Base-by-base conservation (phyloP, 2,113 vertebrate species). In the Corvus moneduloides region DNA sequence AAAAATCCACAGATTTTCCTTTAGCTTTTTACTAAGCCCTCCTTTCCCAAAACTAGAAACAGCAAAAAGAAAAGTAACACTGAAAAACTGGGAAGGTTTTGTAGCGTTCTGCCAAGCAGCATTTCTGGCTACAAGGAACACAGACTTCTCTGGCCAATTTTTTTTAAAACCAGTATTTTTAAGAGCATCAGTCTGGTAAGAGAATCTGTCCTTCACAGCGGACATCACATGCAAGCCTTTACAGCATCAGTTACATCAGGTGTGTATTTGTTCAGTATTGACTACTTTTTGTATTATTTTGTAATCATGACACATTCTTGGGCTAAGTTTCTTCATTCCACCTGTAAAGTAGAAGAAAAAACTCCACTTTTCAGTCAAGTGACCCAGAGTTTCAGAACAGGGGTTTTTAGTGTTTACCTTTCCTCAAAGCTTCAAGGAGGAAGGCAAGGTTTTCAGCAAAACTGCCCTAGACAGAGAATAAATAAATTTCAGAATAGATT, bases 371-470 rank as follows among this genome's bases (percentile, higher is more conserved):
- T 41, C 33, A 46, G 35, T 2, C 48, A 33, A 35, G 63, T 22
- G 69, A 58, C 37, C 49, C 28, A 32, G 7, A 7, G 37, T 18
- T 61, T n/a, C 51, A 67, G 21, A 32, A 23, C 16, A 51, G 33
- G 26, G 33, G 13, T 9, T 51, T 18, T 39, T 2, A 61, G 67
- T 14, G 69, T 52, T 96, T 85, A 99, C 99, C 99, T 98, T 97
- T 99, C 97, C 98, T 99, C 69, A 99, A 96, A 7, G 99, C 99
- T 94, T 99, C 99, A 51, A 99, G 97, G 32, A 99, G 98, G 96
- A 99, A 99, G 1, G 95, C 95, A 78, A 99, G 98, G 76, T 99
- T 99, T 97, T 99, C 99, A 49, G 99, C 99, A 98, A 99, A 99
- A 68, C 99, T 99, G 64, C 99, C 99, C 99, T 99, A 67, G 62